Evolutionary conservation across 2,797 vertebrate genomes (phyloP), one percentile per base, ranked within the genome.

Genomic region (Decapterus maruadsi): DNA sequence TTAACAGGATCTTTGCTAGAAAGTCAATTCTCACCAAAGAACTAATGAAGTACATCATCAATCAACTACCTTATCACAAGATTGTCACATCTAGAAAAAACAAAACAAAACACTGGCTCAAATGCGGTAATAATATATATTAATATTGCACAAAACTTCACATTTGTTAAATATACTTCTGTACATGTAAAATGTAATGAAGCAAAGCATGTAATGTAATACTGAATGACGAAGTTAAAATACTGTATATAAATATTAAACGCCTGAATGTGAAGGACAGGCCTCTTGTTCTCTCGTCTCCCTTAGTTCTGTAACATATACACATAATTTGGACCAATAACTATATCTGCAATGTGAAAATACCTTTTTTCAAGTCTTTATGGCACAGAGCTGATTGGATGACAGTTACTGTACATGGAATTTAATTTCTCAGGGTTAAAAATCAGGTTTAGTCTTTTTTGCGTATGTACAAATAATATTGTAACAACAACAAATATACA

Each of bases 101-200:
- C 3, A 34, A 34, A 2, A 36, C 8, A 22, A 64, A 64, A 14
- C 64, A 55, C 34, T 12, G 51, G 34, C 64, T 76, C 14, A 1
- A 66, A 85, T 42, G 8, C 6, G 45, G 19, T 20, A 48, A 42
- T 57, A 70, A 78, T 85, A 26, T 12, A 48, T 67, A 17, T 45
- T 48, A 80, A 68, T 85, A 87, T 88, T 90, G 86, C 87, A 90
- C 88, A 79, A 67, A 22, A 20, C 59, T n/a, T 64, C 17, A 77
- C 19, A 36, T 36, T 36, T 36, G 34, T 36, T 8, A 60, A 22
- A 22, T 55, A 55, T 55, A 51, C 14, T 57, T 9, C 8, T 77
- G 16, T 48, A 57, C 12, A 71, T n/a, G 9, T 26, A 71, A 59
- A 63, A 5, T 19, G 17, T 43, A 68, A 43, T 9, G 63, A 70